Conservation (phyloP, 2,888 invertebrate genomes). For the Cepaea hortensis region DNA sequence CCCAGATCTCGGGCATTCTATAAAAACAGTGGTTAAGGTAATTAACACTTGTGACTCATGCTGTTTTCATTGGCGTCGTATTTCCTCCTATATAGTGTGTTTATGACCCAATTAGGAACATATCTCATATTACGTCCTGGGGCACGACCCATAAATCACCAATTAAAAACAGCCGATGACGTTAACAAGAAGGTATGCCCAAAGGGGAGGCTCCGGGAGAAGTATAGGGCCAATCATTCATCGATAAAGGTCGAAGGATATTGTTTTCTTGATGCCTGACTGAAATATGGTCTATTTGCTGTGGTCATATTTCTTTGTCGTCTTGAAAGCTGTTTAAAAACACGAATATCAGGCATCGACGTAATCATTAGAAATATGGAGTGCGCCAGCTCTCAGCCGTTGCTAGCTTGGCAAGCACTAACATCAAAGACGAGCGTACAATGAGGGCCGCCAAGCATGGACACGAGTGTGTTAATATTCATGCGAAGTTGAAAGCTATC, state of each 20-base stretch:
- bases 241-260: constrained; percentile 10
- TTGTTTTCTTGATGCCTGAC: constrained; percentile 7
- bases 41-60: not conserved
- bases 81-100: not conserved
- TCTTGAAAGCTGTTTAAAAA: not conserved
- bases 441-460: not conserved
- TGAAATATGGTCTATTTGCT: not conserved
- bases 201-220: not conserved
- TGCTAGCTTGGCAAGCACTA: not conserved
- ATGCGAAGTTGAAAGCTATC: constrained; percentile 13
- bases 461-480: constrained; percentile 1
- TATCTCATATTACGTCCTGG: not conserved
- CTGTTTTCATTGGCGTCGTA: not conserved
- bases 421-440: constrained; percentile 9
- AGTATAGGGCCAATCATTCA: not conserved
- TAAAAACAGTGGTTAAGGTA: not conserved
- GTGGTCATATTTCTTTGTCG: not conserved
- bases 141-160: constrained; percentile 4
- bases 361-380: not conserved
- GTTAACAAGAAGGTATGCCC: not conserved
- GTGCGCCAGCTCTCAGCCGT: not conserved
- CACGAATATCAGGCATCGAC: not conserved
- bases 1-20: no score
- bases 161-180: constrained; percentile 5
- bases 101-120: not conserved